Evolutionary conservation across 53 echinoderm and acorn worm species (phyloP).

Genomic region (Antedon mediterranea): DNA sequence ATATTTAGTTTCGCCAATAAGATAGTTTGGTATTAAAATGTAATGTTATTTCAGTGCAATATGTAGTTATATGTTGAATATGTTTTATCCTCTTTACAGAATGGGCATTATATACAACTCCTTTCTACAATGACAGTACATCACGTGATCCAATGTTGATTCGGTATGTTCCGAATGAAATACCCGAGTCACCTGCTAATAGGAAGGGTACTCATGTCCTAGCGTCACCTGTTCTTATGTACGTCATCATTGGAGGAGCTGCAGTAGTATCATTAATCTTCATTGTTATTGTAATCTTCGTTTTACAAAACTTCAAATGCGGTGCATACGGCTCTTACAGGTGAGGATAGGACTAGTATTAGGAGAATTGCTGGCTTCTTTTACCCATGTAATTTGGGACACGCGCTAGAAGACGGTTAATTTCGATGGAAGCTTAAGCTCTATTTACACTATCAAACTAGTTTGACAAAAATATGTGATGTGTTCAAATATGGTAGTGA

Average conservation of each 20-base stretch:
- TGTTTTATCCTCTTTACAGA: background rate
- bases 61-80: background rate
- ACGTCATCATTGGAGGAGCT: slow-evolving; percentile 68
- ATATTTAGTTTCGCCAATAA: background rate
- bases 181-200: background rate
- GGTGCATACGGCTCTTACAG: slow-evolving; percentile 50
- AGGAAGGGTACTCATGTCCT: slow-evolving; percentile 20
- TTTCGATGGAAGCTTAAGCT: too few relatives aligned
- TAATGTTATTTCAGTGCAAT: too few relatives aligned
- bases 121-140: background rate
- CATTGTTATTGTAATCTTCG: slow-evolving; percentile 38
- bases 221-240: slow-evolving; percentile 57
- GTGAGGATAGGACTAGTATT: slow-evolving; percentile 24
- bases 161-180: background rate
- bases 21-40: too few relatives aligned
- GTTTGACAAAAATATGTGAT: too few relatives aligned
- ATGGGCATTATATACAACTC: background rate
- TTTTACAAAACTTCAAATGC: slow-evolving; percentile 35
- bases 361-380: too few relatives aligned
- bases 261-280: slow-evolving; percentile 42
- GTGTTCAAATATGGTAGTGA: too few relatives aligned
- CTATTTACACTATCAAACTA: too few relatives aligned
- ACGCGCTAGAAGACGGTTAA: too few relatives aligned
- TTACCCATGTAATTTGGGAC: too few relatives aligned
- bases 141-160: background rate